Percentiles rank a stretch among this genome's conserved stretches.
Evolutionary conservation across 2,113 vertebrate genomes (phyloP).

Genomic region (Canis aureus): DNA sequence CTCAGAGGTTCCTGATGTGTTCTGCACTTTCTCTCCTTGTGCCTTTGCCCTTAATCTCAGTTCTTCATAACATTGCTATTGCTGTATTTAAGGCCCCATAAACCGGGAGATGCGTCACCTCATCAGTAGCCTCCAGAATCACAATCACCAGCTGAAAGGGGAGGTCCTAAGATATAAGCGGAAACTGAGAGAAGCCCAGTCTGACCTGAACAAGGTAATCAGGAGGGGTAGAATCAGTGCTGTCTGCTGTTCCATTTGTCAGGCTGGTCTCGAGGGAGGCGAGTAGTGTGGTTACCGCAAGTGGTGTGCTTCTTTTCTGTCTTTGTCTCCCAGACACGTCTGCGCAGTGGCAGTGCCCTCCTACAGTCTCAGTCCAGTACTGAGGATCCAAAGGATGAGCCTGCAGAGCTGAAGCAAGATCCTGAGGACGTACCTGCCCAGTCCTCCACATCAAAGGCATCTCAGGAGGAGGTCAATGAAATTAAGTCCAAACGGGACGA

Average conservation of each 20-base stretch:
- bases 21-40: background rate
- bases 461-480: conserved; percentile 86
- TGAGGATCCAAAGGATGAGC: conserved; percentile 95
- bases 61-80: background rate
- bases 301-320: background rate
- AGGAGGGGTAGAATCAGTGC: background rate
- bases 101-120: conserved; percentile 99
- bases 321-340: conserved; percentile 86
- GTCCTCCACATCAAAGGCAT: conserved; percentile 86
- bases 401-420: conserved; percentile 91
- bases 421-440: conserved; percentile 88
- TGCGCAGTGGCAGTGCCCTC: conserved; percentile 92
- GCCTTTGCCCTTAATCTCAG: background rate
- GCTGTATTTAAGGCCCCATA: conserved; percentile 92
- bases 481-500: conserved; percentile 87
- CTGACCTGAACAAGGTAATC: conserved; percentile 94
- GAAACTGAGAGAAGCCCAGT: conserved; percentile 94
- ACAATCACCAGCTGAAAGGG: conserved; percentile 98
- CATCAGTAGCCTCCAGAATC: conserved; percentile 98
- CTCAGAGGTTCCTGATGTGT: background rate
- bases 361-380: conserved; percentile 97
- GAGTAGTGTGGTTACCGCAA: accelerated
- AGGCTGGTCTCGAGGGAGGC: background rate
- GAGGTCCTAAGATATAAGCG: conserved; percentile 96
- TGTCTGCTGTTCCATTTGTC: background rate